Base-by-base conservation (phyloP, 1,140 invertebrate genomes). In the Chelonus insularis region DNA sequence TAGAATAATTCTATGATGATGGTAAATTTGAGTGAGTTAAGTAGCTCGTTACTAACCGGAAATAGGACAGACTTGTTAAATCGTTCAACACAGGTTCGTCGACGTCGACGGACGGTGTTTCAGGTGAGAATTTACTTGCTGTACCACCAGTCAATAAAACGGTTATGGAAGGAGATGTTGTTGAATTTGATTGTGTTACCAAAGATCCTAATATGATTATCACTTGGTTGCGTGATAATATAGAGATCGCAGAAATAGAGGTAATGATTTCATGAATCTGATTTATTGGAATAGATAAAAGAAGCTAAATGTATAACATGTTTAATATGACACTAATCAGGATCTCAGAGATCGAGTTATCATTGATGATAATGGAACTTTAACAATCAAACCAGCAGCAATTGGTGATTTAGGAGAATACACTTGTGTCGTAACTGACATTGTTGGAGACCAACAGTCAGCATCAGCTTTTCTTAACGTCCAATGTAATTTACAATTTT, bases 391-490 rank as follows among this genome's bases (percentile, higher is more conserved):
- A 62, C 86, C 86, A 45, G 88, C 92, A 1, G 80, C 86, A 55
- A 90, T 93, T 82, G 86, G 88, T 25, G 95, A 98, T 76, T 86
- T 89, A 61, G 96, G 95, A 23, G 88, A 91, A 78, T 98, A 95
- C 79, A 89, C 88, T 56, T 98, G 96, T 76, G 87, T 90, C 68
- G 93, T 96, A 56, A 88, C 85, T 43, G 93, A 92, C 69, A 85
- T 86, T 7, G 87, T 90, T 39, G 93, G 91, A 8, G 88, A 91
- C 67, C 85, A 88, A 59, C 93, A 96, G 78, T 89, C 87, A 67
- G 94, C 94, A 25, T 87, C 86, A 55, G 95, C 95, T 47, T 96
- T 89, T 81, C 87, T 98, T 48, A 94, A 97, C 78, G 93, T 98
- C 64, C 94, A 96, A 84, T 98, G 95, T 97, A 80, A 89, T 88